A percentile compares a stretch with the other conserved stretches of the same genome.
Conservation (phyloP, 2,113 vertebrate species). For the Pan paniscus region DNA sequence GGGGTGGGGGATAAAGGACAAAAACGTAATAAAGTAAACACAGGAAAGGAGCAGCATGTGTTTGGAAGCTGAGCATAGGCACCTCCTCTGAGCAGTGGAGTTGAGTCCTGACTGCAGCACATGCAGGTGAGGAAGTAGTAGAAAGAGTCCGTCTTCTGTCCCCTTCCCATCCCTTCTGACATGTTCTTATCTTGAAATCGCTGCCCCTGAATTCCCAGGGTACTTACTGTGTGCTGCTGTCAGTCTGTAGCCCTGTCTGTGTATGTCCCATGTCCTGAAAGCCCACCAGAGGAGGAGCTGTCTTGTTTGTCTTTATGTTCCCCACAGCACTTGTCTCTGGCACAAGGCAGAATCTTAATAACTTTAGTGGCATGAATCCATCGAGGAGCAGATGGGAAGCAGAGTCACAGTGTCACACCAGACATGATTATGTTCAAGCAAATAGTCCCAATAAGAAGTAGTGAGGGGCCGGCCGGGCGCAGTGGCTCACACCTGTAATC, state of each 20-base stretch:
- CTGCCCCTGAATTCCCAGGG: too few species aligned
- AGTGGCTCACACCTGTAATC: too few species aligned
- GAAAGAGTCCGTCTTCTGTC: neutral
- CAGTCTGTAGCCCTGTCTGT: neutral
- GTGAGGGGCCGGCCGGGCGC: neutral
- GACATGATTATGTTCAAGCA: neutral
- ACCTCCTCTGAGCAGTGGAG: neutral
- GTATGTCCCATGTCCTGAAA: neutral
- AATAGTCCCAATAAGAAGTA: neutral
- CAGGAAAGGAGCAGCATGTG: neutral
- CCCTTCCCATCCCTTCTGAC: neutral
- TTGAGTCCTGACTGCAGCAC: neutral
- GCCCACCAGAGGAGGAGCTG: neutral
- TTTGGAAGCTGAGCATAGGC: neutral
- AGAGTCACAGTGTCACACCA: neutral
- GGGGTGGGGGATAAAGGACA: neutral
- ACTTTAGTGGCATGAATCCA: neutral
- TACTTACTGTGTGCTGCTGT: neutral
- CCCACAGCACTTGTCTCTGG: neutral
- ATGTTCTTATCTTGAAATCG: neutral
- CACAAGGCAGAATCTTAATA: neutral
- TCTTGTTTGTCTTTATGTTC: neutral
- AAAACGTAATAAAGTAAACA: neutral
- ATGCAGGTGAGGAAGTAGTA: neutral
- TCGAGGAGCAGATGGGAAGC: neutral